Evolutionary conservation across 2,113 vertebrate species (phyloP), one percentile per base, ranked within the genome.

Genomic region (Corapipo altera): DNA sequence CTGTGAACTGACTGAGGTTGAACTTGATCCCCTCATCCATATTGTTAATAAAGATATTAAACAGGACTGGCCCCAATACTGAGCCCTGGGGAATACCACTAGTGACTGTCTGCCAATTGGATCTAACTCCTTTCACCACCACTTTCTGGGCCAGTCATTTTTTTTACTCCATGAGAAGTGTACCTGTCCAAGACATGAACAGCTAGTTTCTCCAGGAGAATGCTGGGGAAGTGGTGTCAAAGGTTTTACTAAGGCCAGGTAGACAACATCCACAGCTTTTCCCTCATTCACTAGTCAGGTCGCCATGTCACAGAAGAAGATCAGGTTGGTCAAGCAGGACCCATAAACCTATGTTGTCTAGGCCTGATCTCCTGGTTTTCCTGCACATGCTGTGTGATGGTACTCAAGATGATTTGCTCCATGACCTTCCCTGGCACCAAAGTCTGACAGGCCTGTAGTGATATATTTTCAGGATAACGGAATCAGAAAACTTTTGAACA

Each of bases 241-340:
- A 61, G 12, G 3, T 11, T 67, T 73, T 48, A 23, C 9, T 35
- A 35, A 41, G 22, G 15, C 39, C 1, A 4, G 39, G 3, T 2
- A 66, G 11, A 54, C 5, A 48, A 32, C 7, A 49, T 3, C 7
- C 24, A 74, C 12, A 43, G 9, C 21, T 18, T 32, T 59, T 66
- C 39, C 12, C 15, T 67, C 2, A 0, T 48, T 18, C 30, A 5
- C 15, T 37, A 11, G 8, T 4, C 3, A 3, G 6, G 15, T 69
- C 54, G 61, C 12, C 32, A 24, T 43, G 26, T 28, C 46, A 17
- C 17, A 43, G 51, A 13, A 12, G 39, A 12, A 61, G 8, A 12
- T 80, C 15, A 33, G 6, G 26, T 20, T 55, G 41, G 30, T 61
- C 41, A 67, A 37, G 24, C 18, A 73, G 52, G 39, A 20, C 1